Evolutionary conservation across 1,140 invertebrate genomes (phyloP).

Genomic region (Bombus pascuorum): DNA sequence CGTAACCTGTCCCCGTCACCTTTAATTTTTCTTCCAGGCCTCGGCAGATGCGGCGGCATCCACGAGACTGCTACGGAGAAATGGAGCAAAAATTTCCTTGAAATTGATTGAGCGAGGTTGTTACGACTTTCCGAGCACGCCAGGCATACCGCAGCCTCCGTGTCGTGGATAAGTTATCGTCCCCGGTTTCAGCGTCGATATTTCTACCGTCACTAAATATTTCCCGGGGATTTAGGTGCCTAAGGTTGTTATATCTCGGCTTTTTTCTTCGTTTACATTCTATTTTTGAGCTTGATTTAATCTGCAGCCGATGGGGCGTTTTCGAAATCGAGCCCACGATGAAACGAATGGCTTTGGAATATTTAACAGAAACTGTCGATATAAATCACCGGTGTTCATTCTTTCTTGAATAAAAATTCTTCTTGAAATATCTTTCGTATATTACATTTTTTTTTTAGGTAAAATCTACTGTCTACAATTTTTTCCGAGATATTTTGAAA

Average conservation of each 20-base stretch:
- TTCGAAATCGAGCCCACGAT: not conserved
- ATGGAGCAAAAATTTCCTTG: conserved; percentile 24
- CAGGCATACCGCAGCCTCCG: not conserved
- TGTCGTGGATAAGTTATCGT: not conserved
- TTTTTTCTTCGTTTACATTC: not conserved
- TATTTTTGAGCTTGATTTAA: not conserved
- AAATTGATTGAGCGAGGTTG: conserved; percentile 20
- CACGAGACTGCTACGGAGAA: not conserved
- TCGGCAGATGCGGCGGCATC: not conserved
- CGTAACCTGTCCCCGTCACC: not conserved
- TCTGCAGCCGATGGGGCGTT: not conserved
- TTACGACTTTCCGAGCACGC: conserved; percentile 1
- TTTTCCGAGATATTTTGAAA: not conserved
- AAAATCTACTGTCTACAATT: not conserved
- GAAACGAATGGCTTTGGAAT: not conserved
- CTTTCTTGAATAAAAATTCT: not conserved
- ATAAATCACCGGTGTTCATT: not conserved
- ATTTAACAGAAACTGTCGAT: not conserved
- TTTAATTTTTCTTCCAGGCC: not conserved
- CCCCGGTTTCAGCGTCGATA: not conserved
- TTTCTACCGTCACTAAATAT: not conserved
- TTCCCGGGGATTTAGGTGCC: not conserved
- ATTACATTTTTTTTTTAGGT: not conserved
- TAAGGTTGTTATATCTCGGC: not conserved
- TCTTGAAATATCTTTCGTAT: not conserved